Conservation (phyloP, 2,888 invertebrate genomes). For the Tipula vernalis region DNA sequence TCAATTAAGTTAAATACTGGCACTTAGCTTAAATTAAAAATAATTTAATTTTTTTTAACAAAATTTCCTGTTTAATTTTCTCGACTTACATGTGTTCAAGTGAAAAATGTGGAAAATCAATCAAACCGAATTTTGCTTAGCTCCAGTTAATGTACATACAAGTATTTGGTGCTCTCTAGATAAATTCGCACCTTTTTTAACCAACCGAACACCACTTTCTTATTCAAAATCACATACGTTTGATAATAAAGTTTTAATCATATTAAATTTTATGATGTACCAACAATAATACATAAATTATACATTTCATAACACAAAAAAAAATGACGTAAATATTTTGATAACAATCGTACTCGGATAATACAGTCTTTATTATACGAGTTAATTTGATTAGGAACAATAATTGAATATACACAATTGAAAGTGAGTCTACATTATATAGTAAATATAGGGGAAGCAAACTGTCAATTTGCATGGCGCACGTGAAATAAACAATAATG, state of each 20-base stretch:
- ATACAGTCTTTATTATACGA: background rate
- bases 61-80: background rate
- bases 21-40: background rate
- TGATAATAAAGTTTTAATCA: background rate
- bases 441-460: background rate
- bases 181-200: too few species aligned
- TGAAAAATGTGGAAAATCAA: background rate
- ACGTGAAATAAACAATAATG: background rate
- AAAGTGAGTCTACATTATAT: background rate
- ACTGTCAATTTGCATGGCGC: background rate
- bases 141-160: too few species aligned
- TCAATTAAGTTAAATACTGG: background rate
- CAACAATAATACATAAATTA: background rate
- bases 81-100: background rate
- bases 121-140: too few species aligned
- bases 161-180: too few species aligned
- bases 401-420: background rate
- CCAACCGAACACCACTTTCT: too few species aligned
- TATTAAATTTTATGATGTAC: background rate
- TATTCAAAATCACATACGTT: too few species aligned
- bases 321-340: background rate
- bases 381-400: background rate
- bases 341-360: background rate
- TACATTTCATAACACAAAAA: background rate
- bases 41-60: background rate